Conservation (phyloP, 2,888 invertebrate species). For the Hoplodrina blanda region DNA sequence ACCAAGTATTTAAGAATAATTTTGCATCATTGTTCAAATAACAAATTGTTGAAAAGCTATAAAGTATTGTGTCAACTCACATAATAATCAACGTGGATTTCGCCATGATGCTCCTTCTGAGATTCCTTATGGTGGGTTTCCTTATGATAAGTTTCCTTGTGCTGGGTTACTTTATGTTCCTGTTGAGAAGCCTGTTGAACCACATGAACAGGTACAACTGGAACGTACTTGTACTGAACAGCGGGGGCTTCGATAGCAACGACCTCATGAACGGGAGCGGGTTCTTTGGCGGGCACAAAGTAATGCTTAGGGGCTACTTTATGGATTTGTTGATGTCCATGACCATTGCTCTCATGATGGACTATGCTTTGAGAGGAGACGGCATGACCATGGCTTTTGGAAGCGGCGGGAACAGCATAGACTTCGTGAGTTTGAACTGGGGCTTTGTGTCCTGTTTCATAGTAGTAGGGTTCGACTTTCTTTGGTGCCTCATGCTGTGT, state of each 20-base stretch:
- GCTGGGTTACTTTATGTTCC: conserved; percentile 37
- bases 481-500: conserved; percentile 74
- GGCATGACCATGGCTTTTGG: conserved; percentile 67
- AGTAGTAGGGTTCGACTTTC: conserved; percentile 60
- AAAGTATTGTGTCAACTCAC: conserved; percentile 65
- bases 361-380: conserved; percentile 74
- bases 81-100: conserved; percentile 75
- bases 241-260: conserved; percentile 45
- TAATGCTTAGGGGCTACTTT: conserved; percentile 64
- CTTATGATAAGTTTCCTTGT: conserved; percentile 50
- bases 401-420: conserved; percentile 40
- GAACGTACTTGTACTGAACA: conserved; percentile 42
- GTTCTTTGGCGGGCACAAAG: conserved; percentile 65
- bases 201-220: conserved; percentile 34
- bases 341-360: conserved; percentile 62
- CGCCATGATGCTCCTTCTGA: conserved; percentile 57
- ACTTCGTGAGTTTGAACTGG: conserved; percentile 37
- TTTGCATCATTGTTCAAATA: neutral
- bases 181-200: conserved; percentile 39
- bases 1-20: neutral
- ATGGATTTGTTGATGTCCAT: conserved; percentile 60
- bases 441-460: conserved; percentile 8
- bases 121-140: conserved; percentile 60
- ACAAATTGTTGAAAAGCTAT: neutral
- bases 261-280: conserved; percentile 67